Conservation (phyloP, 2,888 invertebrate species). For the Folsomia manolachei region DNA sequence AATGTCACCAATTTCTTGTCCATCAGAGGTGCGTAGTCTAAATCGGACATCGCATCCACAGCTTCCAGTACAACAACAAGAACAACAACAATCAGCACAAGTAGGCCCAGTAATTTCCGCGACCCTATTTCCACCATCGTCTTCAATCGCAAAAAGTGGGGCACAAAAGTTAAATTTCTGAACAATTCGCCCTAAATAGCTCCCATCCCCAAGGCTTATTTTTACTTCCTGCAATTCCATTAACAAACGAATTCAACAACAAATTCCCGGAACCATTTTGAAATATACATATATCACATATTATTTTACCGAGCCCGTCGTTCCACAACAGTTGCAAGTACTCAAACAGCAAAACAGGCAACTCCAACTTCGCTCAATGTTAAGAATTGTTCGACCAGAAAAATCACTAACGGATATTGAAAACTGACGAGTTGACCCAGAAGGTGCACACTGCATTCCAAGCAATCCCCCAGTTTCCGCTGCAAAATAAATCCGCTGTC, state of each 20-base stretch:
- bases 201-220: slow-evolving; percentile 10
- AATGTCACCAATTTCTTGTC: slow-evolving; percentile 2
- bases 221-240: slow-evolving; percentile 15
- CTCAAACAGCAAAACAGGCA: slow-evolving; percentile 11
- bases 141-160: background rate
- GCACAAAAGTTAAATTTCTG: slow-evolving; percentile 13
- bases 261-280: too few relatives aligned
- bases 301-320: slow-evolving; percentile 3
- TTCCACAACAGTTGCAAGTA: slow-evolving; percentile 16
- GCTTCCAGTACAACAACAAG: slow-evolving; percentile 1
- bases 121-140: slow-evolving; percentile 8
- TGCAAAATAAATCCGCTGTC: slow-evolving; percentile 14
- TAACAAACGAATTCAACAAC: background rate
- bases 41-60: slow-evolving; percentile 15
- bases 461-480: slow-evolving; percentile 12
- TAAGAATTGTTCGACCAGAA: slow-evolving; percentile 4
- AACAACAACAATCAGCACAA: slow-evolving; percentile 10
- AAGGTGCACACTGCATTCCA: background rate
- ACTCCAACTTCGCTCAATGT: slow-evolving; percentile 11
- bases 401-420: slow-evolving; percentile 9
- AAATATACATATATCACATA: too few relatives aligned
- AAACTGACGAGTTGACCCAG: slow-evolving; percentile 5
- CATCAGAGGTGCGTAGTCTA: background rate
- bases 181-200: slow-evolving; percentile 2
- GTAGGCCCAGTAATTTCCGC: slow-evolving; percentile 1